Conservation (phyloP, 2,797 vertebrate genomes). For the Eospalax fontanierii region DNA sequence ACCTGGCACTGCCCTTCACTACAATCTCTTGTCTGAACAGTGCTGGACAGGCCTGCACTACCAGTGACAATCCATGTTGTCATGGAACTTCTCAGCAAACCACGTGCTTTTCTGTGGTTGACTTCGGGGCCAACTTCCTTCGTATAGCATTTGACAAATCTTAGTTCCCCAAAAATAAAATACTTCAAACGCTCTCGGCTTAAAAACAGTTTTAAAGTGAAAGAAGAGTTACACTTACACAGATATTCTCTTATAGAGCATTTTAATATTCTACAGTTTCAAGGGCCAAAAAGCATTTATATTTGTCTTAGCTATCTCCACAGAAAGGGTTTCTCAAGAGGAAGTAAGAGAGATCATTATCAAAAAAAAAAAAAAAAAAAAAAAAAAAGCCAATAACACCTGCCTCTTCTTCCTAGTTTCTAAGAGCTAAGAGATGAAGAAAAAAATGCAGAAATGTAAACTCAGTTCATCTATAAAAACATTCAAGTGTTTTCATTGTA, state of each 20-base stretch:
- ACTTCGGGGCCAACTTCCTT: constrained; percentile 78
- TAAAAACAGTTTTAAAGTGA: constrained; percentile 30
- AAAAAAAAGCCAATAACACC: constrained; percentile 10
- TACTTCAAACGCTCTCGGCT: constrained; percentile 48
- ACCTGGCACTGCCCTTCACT: background rate
- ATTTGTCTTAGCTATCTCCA: constrained; percentile 42
- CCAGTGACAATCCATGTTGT: constrained; percentile 36
- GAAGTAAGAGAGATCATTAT: constrained; percentile 75
- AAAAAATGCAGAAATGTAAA: constrained; percentile 55
- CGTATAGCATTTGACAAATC: constrained; percentile 76
- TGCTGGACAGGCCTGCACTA: background rate
- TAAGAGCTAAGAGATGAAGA: background rate
- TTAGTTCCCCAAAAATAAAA: constrained; percentile 86
- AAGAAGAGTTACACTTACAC: constrained; percentile 22
- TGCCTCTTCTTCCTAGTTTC: constrained; percentile 58
- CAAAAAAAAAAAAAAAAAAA: background rate
- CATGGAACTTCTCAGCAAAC: constrained; percentile 66
- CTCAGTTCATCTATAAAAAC: constrained; percentile 40
- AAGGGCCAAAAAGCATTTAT: constrained; percentile 9
- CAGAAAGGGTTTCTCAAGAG: constrained; percentile 58
- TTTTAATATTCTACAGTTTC: constrained; percentile 37
- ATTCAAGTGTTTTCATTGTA: constrained; percentile 39
- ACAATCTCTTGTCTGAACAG: background rate
- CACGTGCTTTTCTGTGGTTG: constrained; percentile 80
- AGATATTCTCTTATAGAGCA: constrained; percentile 19